Conservation (phyloP, 2,113 vertebrate genomes). For the Hiodon alosoides region DNA sequence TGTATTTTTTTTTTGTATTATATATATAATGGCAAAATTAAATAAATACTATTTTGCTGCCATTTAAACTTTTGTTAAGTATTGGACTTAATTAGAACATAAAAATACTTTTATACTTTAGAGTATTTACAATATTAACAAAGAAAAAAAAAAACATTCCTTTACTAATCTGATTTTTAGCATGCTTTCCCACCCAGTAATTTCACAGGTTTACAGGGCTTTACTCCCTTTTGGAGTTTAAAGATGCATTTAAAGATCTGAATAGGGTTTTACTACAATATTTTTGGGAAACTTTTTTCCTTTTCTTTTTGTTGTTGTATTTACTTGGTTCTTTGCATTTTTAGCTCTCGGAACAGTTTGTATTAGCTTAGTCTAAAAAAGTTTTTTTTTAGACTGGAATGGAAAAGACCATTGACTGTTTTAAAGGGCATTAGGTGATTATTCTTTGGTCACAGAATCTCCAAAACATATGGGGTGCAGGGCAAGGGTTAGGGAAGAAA, state of each 20-base stretch:
- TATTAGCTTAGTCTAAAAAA: slow-evolving; percentile 58
- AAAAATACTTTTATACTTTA: slow-evolving; percentile 8
- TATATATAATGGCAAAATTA: slow-evolving; percentile 13
- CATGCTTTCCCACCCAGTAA: background rate
- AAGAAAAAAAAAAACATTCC: slow-evolving; percentile 22
- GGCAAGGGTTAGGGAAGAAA: slow-evolving; percentile 16
- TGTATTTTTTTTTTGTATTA: background rate
- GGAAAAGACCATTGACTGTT: slow-evolving; percentile 36
- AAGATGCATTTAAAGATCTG: slow-evolving; percentile 16
- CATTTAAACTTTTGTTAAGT: slow-evolving; percentile 1
- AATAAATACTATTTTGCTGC: slow-evolving; percentile 1
- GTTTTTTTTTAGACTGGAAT: slow-evolving; percentile 26
- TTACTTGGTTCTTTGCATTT: slow-evolving; percentile 17
- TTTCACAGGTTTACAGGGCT: slow-evolving; percentile 24
- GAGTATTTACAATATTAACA: slow-evolving; percentile 61
- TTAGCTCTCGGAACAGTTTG: slow-evolving; percentile 46
- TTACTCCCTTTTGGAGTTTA: slow-evolving; percentile 46
- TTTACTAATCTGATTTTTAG: slow-evolving; percentile 2
- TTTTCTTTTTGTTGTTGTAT: slow-evolving; percentile 31
- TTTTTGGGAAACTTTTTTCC: no score
- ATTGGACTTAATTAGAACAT: background rate
- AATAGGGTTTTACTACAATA: no score
- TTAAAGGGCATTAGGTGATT: slow-evolving; percentile 43
- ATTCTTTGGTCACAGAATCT: slow-evolving; percentile 15
- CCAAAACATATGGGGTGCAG: slow-evolving; percentile 18